Evolutionary conservation across 2,888 invertebrate species (phyloP).

Genomic region (Tiliacea aurago): DNA sequence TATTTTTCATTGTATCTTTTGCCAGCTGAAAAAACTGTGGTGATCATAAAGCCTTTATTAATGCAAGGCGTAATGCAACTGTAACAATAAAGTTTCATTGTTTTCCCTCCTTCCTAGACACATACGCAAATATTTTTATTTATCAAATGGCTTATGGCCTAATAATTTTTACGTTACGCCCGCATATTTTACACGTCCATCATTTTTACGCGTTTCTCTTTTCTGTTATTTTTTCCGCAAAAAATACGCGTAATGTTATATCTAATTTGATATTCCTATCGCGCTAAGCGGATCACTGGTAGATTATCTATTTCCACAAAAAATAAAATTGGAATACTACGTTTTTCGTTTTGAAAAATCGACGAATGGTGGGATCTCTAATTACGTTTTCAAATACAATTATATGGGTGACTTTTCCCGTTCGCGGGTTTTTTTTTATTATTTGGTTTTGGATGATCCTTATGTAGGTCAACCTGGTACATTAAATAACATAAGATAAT

Average conservation of each 20-base stretch:
- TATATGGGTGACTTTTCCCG: not conserved
- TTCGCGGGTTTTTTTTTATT: not conserved
- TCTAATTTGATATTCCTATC: constrained; percentile 57
- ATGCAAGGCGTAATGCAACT: no score
- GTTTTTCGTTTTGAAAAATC: constrained; percentile 4
- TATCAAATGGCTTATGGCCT: constrained; percentile 31
- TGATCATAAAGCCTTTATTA: no score
- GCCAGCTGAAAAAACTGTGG: no score
- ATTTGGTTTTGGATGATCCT: not conserved
- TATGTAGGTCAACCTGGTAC: not conserved
- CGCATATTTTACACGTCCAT: constrained; percentile 31
- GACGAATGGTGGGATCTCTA: not conserved
- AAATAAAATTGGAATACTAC: constrained; percentile 17
- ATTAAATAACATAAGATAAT: not conserved
- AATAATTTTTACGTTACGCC: constrained; percentile 40
- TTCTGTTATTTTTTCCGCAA: constrained; percentile 18
- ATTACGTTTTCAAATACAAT: constrained; percentile 19
- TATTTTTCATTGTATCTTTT: no score
- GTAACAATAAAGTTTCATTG: constrained; percentile 6
- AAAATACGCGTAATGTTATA: constrained; percentile 31
- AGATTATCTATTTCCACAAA: constrained; percentile 44
- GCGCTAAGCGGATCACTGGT: constrained; percentile 42
- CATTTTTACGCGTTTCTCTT: constrained; percentile 34
- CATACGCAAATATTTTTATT: constrained; percentile 38
- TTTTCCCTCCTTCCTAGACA: not conserved